Conservation (phyloP, 2,888 invertebrate species). For the Epinotia nisella region DNA sequence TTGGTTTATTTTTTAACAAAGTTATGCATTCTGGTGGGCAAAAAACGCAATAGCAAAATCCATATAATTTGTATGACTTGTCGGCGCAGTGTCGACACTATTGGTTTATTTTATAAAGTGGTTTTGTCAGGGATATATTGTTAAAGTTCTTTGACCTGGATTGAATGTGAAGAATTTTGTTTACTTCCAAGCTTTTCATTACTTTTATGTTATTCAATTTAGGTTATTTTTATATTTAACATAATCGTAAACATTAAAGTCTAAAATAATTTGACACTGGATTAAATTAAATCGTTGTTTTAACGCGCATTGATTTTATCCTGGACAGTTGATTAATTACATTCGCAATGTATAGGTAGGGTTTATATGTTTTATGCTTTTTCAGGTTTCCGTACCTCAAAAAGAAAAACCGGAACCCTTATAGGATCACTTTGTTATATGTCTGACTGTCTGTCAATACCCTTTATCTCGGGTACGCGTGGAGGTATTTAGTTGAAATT, state of each 20-base stretch:
- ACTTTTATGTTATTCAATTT: constrained; percentile 13
- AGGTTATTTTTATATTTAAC: not conserved
- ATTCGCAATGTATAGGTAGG: too few relatives aligned
- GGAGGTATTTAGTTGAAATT: too few relatives aligned
- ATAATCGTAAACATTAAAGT: not conserved
- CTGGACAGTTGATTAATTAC: too few relatives aligned
- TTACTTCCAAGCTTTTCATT: constrained; percentile 39
- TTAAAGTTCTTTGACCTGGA: constrained; percentile 51
- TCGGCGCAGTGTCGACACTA: constrained; percentile 11
- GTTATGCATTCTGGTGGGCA: constrained; percentile 45
- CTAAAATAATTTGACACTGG: too few relatives aligned
- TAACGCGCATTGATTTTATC: too few relatives aligned
- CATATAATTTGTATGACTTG: not conserved
- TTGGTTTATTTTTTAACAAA: constrained; percentile 60
- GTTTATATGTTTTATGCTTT: too few relatives aligned
- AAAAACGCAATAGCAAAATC: not conserved
- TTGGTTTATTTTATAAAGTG: not conserved
- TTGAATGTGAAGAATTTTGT: constrained; percentile 49
- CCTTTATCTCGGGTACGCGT: too few relatives aligned
- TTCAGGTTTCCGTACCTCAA: too few relatives aligned
- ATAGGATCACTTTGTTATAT: too few relatives aligned
- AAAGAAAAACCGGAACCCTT: too few relatives aligned
- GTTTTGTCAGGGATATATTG: constrained; percentile 16
- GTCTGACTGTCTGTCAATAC: too few relatives aligned
- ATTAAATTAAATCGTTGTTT: too few relatives aligned